Base-by-base conservation (phyloP, 2,113 vertebrate genomes). In the Xenopus borealis region DNA sequence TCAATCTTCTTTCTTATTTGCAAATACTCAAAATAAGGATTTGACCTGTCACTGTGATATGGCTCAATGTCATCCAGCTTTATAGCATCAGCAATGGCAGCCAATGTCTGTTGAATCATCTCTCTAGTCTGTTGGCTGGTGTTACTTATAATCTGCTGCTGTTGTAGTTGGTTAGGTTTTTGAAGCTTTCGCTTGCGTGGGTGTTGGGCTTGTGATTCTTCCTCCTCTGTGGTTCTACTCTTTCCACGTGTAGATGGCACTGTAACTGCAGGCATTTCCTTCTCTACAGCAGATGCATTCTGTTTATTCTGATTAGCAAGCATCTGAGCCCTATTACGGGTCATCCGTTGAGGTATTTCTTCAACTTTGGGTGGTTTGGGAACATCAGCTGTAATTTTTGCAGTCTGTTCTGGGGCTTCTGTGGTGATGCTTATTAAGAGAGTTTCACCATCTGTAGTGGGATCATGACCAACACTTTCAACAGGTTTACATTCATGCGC, bases 1-100 rank as follows among this genome's bases (percentile, higher is more conserved):
- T 99, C 97, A 0, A 99, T 99, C 85, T 98, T 98, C 74, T 99
- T 99, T 79, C 97, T 87, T 83, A 99, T 99, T 88, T 99, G 97
- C 69, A 99, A 88, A 86, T 98, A 99, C 85, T 99, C 97, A 0
- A 99, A 99, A 83, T 99, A 99, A 0, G 97, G 97, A 81, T 99
- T 99, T 81, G 97, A 95, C 46, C 97, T 87, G 84, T 98, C 97
- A 0, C 96, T 98, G 86, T 98, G 97, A 81, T 99, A 99, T 0
- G 97, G 97, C 74, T 98, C 97, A 0, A 99, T 99, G 70, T 93
- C 97, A 0, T 99, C 97, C 84, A 99, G 87, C 84, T 99, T 99
- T 78, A 99, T 98, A 57, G 97, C 96, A 0, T 99, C 97, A 12
- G 99, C 97, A 0, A 99, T 96, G 64, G 98, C 97, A 1, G 97